Conservation (phyloP, 1,140 invertebrate genomes). For the Eriosoma lanigerum region DNA sequence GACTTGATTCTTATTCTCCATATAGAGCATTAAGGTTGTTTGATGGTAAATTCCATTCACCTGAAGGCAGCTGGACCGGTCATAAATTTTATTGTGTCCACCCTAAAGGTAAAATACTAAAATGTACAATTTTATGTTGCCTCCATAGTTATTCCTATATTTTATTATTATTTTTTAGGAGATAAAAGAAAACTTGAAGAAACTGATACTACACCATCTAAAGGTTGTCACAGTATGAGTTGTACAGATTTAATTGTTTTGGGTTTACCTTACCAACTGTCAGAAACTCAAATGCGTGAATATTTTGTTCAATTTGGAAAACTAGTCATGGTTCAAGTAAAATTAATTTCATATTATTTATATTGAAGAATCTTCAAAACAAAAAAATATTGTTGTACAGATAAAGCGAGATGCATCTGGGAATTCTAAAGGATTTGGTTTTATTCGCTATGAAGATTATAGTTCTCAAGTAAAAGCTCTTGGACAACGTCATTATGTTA, state of each 20-base stretch:
- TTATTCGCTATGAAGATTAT: constrained; percentile 76
- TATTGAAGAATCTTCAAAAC: neutral
- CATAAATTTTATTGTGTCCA: constrained; percentile 88
- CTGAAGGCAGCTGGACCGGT: constrained; percentile 85
- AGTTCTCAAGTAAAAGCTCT: constrained; percentile 68
- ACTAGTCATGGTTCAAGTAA: constrained; percentile 93
- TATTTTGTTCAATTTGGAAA: constrained; percentile 97
- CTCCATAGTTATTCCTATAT: neutral
- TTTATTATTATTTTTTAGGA: constrained; percentile 64
- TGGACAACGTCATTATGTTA: constrained; percentile 72
- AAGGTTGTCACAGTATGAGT: constrained; percentile 83
- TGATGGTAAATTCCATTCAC: constrained; percentile 82
- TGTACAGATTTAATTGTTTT: constrained; percentile 97
- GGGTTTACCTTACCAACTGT: constrained; percentile 95
- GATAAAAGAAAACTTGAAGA: constrained; percentile 96
- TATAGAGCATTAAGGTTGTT: constrained; percentile 83
- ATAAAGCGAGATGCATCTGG: constrained; percentile 74
- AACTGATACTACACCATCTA: constrained; percentile 86
- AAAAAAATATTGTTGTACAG: constrained; percentile 58
- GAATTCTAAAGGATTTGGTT: constrained; percentile 81
- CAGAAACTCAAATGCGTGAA: constrained; percentile 89
- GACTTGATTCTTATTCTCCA: constrained; percentile 78
- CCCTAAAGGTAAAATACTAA: constrained; percentile 74
- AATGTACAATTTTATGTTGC: neutral
- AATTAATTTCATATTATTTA: neutral